Percentiles rank a stretch among this genome's conserved stretches.
These are phyloP conservation scores for Drosophila flavopinicola DNA, from an alignment of 2,888 invertebrate genomes.

Conservation along the genomic window DNA sequence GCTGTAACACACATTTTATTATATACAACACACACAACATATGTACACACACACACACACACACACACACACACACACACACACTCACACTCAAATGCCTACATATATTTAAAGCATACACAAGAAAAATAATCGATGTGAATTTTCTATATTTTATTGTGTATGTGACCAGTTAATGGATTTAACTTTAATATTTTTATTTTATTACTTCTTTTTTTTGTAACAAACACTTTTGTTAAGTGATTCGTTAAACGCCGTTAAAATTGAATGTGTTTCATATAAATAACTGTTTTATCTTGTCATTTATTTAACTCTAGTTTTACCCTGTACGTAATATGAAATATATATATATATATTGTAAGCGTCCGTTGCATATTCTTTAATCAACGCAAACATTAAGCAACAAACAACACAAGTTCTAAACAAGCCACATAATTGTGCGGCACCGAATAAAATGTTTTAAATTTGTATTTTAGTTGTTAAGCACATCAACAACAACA, in stretches of 20 bases:
- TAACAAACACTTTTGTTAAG: slow-evolving; percentile 14
- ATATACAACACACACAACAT: slow-evolving; percentile 46
- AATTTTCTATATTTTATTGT: slow-evolving; percentile 10
- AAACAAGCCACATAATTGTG: slow-evolving; percentile 37
- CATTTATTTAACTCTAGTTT: slow-evolving; percentile 47
- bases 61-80: slow-evolving; percentile 17
- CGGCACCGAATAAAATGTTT: slow-evolving; percentile 29
- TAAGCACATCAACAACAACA: slow-evolving; percentile 4
- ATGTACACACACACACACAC: slow-evolving; percentile 12
- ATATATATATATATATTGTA: slow-evolving; percentile 11
- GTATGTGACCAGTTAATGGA: slow-evolving; percentile 22
- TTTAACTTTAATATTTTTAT: slow-evolving; percentile 13
- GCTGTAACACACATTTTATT: slow-evolving; percentile 63
- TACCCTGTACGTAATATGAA: slow-evolving; percentile 20
- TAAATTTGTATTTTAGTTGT: slow-evolving; percentile 15
- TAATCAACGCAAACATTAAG: slow-evolving; percentile 1
- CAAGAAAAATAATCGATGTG: slow-evolving; percentile 12
- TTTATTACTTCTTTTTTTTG: slow-evolving; percentile 3
- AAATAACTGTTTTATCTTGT: slow-evolving; percentile 53
- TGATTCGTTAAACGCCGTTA: slow-evolving; percentile 36
- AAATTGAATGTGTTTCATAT: slow-evolving; percentile 48
- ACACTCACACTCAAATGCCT: slow-evolving; percentile 5
- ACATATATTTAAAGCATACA: slow-evolving; percentile 22
- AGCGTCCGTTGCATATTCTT: slow-evolving; percentile 5
- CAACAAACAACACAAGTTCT: slow-evolving; percentile 20